Conservation (phyloP, 2,888 invertebrate genomes). For the Phasia obesa region DNA sequence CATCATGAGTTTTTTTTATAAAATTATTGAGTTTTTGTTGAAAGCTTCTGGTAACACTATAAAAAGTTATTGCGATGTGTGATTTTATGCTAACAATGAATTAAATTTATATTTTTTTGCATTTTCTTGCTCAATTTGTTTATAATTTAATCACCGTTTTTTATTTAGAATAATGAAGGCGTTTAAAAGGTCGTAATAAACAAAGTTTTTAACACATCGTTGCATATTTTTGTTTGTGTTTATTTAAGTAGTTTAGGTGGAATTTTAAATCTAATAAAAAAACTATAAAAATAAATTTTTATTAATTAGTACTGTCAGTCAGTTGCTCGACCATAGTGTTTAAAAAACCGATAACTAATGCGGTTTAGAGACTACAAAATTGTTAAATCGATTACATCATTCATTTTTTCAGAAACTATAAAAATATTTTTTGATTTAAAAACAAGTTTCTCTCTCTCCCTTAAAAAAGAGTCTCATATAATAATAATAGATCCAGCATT, state of each 20-base stretch:
- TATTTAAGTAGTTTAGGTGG: slow-evolving; percentile 6
- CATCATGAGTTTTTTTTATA: no score
- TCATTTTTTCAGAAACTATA: background rate
- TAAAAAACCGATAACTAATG: background rate
- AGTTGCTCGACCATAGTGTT: background rate
- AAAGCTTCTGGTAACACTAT: no score
- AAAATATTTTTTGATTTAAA: no score
- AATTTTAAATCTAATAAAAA: slow-evolving; percentile 19
- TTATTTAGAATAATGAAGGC: slow-evolving; percentile 58
- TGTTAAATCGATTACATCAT: background rate
- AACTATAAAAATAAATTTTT: slow-evolving; percentile 21
- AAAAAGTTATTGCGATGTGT: background rate
- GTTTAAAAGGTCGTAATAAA: slow-evolving; percentile 62
- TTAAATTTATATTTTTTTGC: slow-evolving; percentile 10
- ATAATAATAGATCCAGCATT: no score
- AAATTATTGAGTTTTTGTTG: no score
- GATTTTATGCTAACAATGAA: background rate
- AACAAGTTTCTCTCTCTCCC: no score
- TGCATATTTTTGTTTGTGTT: slow-evolving; percentile 28
- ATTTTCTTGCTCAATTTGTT: background rate
- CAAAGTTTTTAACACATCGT: slow-evolving; percentile 38
- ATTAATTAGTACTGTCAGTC: slow-evolving; percentile 1
- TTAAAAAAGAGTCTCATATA: no score
- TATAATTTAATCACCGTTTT: slow-evolving; percentile 20
- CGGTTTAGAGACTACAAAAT: background rate